Percentiles rank a stretch among this genome's conserved stretches.
Conservation (phyloP, 2,113 vertebrate genomes). For the Alethe castanea region DNA sequence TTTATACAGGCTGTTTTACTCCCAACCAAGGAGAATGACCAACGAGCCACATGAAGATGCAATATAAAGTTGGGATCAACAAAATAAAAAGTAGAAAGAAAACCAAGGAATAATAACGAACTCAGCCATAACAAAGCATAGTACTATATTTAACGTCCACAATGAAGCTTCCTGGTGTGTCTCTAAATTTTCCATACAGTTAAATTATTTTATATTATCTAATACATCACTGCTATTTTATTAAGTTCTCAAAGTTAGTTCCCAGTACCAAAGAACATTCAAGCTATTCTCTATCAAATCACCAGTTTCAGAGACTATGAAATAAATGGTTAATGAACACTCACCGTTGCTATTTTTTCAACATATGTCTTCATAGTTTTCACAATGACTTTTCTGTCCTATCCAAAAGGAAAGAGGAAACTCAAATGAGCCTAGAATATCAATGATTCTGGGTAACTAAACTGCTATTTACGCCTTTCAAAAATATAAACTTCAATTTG, state of each 20-base stretch:
- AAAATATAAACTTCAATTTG: not conserved
- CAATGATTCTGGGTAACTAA: not conserved
- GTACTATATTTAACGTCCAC: not conserved
- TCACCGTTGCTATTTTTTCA: slow-evolving; percentile 91
- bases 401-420: slow-evolving; percentile 36
- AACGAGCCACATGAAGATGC: not conserved
- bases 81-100: not conserved
- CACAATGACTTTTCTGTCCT: slow-evolving; percentile 96
- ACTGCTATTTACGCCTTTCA: not conserved
- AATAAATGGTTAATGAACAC: slow-evolving; percentile 42
- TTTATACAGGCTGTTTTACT: not conserved
- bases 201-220: not conserved
- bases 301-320: not conserved
- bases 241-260: not conserved
- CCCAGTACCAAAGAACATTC: not conserved
- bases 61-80: not conserved
- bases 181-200: not conserved
- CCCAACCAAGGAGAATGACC: not conserved
- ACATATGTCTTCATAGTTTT: slow-evolving; percentile 97
- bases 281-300: not conserved
- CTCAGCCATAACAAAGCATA: not conserved
- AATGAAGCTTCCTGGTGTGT: not conserved
- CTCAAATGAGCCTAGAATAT: not conserved
- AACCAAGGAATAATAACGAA: not conserved
- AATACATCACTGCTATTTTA: not conserved